A percentile compares a stretch with the other conserved stretches of the same genome.
phyloP scores from a whole-genome alignment of 1,140 invertebrate species.

The Wiebesia pumilae region DNA sequence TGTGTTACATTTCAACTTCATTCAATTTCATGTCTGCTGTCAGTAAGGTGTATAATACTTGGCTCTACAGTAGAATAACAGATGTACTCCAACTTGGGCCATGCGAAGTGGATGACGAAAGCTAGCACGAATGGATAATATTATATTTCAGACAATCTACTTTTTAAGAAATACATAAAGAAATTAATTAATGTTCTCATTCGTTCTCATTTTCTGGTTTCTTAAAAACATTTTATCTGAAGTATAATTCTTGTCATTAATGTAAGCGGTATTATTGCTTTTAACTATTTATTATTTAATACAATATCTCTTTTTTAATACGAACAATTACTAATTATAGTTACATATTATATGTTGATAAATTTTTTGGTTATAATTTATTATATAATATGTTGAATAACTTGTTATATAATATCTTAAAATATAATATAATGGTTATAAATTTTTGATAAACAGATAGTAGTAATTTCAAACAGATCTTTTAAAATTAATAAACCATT shows the following conservation, averaged over 20 bases:
- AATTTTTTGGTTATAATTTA: too few relatives aligned
- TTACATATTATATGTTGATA: too few relatives aligned
- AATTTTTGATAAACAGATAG: too few relatives aligned
- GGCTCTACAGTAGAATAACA: not conserved
- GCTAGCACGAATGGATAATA: not conserved
- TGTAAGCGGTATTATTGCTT: too few relatives aligned
- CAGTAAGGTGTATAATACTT: not conserved
- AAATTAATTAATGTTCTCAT: not conserved
- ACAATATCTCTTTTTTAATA: too few relatives aligned
- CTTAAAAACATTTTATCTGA: not conserved
- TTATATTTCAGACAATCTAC: not conserved
- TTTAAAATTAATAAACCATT: too few relatives aligned
- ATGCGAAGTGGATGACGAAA: not conserved
- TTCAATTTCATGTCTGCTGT: not conserved
- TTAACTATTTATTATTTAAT: too few relatives aligned
- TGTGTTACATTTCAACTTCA: not conserved
- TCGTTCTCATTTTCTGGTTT: not conserved
- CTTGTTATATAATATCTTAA: too few relatives aligned
- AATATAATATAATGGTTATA: too few relatives aligned
- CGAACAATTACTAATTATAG: too few relatives aligned
- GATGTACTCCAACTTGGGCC: not conserved
- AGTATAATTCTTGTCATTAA: not conserved
- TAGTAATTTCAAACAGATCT: too few relatives aligned
- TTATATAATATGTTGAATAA: too few relatives aligned
- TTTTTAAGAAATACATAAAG: not conserved